A percentile compares a stretch with the other conserved stretches of the same genome.
These are phyloP conservation scores for Lycodopsis pacificus DNA, from an alignment of 2,797 vertebrate genomes.

Conservation along the genomic window DNA sequence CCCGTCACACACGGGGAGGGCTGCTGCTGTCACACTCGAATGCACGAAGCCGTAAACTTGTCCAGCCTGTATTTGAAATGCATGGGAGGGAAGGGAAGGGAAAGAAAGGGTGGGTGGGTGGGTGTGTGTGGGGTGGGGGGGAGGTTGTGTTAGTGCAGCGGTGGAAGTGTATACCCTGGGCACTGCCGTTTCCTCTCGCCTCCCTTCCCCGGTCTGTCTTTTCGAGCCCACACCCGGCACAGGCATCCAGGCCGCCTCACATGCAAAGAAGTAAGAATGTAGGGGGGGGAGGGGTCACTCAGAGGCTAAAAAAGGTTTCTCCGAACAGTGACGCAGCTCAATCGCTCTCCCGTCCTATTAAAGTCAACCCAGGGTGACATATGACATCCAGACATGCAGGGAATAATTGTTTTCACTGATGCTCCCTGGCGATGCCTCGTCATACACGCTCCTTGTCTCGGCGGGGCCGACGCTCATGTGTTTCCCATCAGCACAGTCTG, in stretches of 20 bases:
- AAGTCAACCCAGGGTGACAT: constrained; percentile 68
- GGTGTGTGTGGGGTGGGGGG: background rate
- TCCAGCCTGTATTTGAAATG: constrained; percentile 51
- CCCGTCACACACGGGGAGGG: constrained; percentile 57
- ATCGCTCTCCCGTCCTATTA: constrained; percentile 31
- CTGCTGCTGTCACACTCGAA: constrained; percentile 64
- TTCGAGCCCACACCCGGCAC: constrained; percentile 60
- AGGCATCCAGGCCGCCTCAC: constrained; percentile 61
- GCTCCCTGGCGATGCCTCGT: constrained; percentile 86
- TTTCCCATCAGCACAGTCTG: constrained; percentile 99
- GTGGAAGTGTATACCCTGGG: constrained; percentile 69
- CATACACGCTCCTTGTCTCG: constrained; percentile 79
- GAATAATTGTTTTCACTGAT: constrained; percentile 89
- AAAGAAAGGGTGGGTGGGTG: background rate
- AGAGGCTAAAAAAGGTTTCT: constrained; percentile 53
- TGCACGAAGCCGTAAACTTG: constrained; percentile 58
- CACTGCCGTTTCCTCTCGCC: constrained; percentile 76
- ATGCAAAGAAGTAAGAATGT: constrained; percentile 60
- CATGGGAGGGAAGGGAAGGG: constrained; percentile 20
- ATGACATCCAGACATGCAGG: constrained; percentile 73
- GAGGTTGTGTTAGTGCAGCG: constrained; percentile 51
- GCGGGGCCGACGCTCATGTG: constrained; percentile 89
- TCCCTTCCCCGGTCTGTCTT: constrained; percentile 63
- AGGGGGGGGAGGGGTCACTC: constrained; percentile 19
- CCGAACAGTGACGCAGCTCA: constrained; percentile 49